Percentiles rank a stretch among this genome's conserved stretches.
Evolutionary conservation across 2,113 vertebrate species (phyloP).

Genomic region (Eulemur rufifrons): DNA sequence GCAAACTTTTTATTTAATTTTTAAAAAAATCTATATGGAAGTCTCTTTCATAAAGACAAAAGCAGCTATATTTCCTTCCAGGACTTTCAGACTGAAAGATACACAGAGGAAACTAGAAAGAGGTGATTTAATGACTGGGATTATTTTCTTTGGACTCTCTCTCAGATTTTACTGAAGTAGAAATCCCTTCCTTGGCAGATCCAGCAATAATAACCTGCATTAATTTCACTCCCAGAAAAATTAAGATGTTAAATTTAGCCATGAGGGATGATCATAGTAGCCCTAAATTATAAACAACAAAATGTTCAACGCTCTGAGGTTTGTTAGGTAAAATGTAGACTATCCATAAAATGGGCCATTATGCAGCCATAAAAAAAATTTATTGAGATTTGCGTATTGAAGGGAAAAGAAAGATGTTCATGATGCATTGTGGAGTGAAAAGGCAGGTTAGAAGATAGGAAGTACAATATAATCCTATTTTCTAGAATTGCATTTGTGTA

Average conservation of each 20-base stretch:
- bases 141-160: conserved; percentile 58
- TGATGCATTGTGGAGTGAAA: not conserved
- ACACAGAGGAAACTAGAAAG: conserved; percentile 32
- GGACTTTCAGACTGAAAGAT: conserved; percentile 37
- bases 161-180: conserved; percentile 27
- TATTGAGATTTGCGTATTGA: not conserved
- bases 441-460: not conserved
- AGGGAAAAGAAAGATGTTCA: not conserved
- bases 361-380: not conserved
- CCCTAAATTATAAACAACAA: not conserved
- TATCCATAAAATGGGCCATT: not conserved
- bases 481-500: not conserved
- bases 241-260: conserved; percentile 1
- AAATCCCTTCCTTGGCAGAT: conserved; percentile 11
- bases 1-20: conserved; percentile 26
- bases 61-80: conserved; percentile 1
- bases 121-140: not conserved
- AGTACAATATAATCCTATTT: not conserved
- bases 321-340: conserved; percentile 26
- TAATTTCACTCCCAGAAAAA: conserved; percentile 38
- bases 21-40: conserved; percentile 35
- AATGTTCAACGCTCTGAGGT: not conserved
- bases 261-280: not conserved
- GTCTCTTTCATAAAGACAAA: conserved; percentile 42
- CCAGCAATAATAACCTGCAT: conserved; percentile 11